These are phyloP conservation scores for Heliconius cydno DNA, from an alignment of 2,888 invertebrate species.

Conservation along the genomic window DNA sequence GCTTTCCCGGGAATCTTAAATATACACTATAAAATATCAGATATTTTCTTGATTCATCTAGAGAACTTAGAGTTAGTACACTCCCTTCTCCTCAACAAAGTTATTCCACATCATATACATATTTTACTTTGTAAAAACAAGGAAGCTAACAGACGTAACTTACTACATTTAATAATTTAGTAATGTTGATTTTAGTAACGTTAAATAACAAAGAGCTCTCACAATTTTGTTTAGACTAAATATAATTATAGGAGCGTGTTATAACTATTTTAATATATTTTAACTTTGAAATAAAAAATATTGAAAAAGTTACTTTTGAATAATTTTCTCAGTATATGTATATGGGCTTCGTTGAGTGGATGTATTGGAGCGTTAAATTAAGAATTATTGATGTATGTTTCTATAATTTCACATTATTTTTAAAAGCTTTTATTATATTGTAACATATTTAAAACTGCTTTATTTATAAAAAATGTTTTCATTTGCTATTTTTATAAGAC, in stretches of 20 bases:
- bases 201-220: background rate
- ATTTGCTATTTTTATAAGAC: too few species aligned
- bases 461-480: too few species aligned
- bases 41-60: too few species aligned
- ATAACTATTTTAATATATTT: background rate
- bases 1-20: background rate
- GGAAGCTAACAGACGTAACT: too few species aligned
- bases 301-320: constrained; percentile 9
- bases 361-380: background rate
- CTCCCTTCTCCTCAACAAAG: too few species aligned
- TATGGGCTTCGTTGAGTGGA: background rate
- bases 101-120: too few species aligned
- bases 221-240: too few species aligned
- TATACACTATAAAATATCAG: background rate
- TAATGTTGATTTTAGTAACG: background rate
- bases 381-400: background rate
- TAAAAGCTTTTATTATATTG: too few species aligned
- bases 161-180: too few species aligned
- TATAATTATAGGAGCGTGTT: background rate
- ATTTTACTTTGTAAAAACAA: background rate
- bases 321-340: background rate
- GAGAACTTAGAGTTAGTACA: too few species aligned
- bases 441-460: too few species aligned
- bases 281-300: background rate
- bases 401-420: background rate